These are phyloP conservation scores for Belgica antarctica DNA, from an alignment of 2,888 invertebrate species.

Conservation along the genomic window DNA sequence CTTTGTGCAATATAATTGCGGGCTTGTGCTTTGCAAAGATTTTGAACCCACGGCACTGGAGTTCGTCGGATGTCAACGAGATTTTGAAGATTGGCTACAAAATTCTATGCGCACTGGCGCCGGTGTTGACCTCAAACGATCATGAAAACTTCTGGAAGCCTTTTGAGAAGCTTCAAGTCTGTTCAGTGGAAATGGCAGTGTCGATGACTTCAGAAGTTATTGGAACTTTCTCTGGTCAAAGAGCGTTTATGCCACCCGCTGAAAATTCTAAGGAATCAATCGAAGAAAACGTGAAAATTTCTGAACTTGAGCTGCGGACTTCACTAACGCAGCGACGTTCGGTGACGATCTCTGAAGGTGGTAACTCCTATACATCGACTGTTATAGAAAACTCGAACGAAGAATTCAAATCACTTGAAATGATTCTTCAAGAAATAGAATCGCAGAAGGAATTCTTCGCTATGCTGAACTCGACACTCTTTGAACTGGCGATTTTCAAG, in stretches of 20 bases:
- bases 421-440: background rate
- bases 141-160: constrained; percentile 23
- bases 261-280: background rate
- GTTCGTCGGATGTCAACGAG: constrained; percentile 46
- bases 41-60: constrained; percentile 46
- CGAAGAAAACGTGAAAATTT: constrained; percentile 7
- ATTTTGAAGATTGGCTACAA: constrained; percentile 47
- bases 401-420: background rate
- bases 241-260: background rate
- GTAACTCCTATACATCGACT: background rate
- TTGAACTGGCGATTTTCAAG: constrained; percentile 58
- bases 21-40: constrained; percentile 46
- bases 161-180: constrained; percentile 41
- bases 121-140: constrained; percentile 27
- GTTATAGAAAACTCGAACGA: background rate
- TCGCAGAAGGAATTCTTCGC: constrained; percentile 31
- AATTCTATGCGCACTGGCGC: constrained; percentile 45
- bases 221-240: constrained; percentile 25
- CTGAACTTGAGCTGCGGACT: background rate
- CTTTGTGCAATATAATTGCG: constrained; percentile 46
- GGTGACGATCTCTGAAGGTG: background rate
- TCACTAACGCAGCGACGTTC: background rate
- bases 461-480: constrained; percentile 46
- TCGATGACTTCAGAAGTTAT: background rate
- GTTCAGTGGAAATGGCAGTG: constrained; percentile 24